Evolutionary conservation across 92 coral and sea anemone genomes (phyloP).

Genomic region (Porites divaricata): DNA sequence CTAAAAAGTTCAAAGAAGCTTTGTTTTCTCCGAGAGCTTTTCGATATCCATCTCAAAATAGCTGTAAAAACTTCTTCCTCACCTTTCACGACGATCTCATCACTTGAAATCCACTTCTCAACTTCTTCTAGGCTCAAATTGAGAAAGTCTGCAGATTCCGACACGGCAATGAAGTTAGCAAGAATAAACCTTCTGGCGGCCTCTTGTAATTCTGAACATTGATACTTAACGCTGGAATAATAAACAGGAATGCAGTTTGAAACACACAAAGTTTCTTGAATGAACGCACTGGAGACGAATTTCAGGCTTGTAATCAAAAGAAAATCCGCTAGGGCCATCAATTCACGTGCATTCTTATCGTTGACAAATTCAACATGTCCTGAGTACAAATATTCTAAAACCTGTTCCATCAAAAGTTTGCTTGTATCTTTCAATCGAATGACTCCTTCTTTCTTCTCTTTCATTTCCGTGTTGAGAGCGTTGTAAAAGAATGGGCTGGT

Average conservation of each 20-base stretch:
- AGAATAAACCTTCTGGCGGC: not conserved
- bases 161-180: not conserved
- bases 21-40: not conserved
- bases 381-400: too few relatives aligned
- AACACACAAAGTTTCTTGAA: not conserved
- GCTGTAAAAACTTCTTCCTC: not conserved
- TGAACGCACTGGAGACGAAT: not conserved
- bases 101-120: not conserved
- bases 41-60: too few relatives aligned
- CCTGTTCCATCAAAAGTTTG: too few relatives aligned
- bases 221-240: not conserved
- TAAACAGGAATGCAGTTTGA: not conserved
- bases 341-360: not conserved
- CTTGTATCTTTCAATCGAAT: too few relatives aligned
- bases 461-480: not conserved
- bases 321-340: not conserved
- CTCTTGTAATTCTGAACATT: not conserved
- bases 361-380: too few relatives aligned
- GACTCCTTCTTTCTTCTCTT: not conserved
- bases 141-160: not conserved
- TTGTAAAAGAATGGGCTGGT: not conserved
- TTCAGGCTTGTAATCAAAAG: not conserved
- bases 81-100: not conserved
- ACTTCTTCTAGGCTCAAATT: not conserved
- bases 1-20: not conserved